Percentiles rank a stretch among this genome's conserved stretches.
phyloP scores from a whole-genome alignment of 2,797 vertebrate species.

The Macroramphosus scolopax region DNA sequence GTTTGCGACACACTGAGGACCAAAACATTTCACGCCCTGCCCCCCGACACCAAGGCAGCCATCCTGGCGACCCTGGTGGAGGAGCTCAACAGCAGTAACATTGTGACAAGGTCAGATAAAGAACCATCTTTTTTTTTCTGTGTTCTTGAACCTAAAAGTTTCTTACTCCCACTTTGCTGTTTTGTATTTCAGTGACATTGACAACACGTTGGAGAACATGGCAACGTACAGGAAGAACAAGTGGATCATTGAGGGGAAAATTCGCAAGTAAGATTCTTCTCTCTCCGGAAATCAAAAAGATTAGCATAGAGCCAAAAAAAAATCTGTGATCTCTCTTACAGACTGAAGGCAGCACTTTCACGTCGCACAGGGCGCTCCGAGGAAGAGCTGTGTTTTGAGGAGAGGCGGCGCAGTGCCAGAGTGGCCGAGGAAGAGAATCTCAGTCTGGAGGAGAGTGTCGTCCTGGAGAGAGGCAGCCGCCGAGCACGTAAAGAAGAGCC shows the following conservation, averaged over 20 bases:
- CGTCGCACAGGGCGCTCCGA: constrained; percentile 87
- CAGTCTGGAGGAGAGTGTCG: constrained; percentile 74
- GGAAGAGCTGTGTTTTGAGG: constrained; percentile 83
- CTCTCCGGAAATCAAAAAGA: too few relatives aligned
- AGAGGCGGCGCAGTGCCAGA: constrained; percentile 87
- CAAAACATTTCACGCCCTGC: constrained; percentile 90
- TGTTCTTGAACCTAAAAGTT: background rate
- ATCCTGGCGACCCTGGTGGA: constrained; percentile 90
- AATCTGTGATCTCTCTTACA: too few relatives aligned
- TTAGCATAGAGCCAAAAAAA: too few relatives aligned
- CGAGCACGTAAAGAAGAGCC: constrained; percentile 81
- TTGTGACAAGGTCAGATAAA: constrained; percentile 85
- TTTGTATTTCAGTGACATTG: constrained; percentile 85
- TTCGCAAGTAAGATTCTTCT: constrained; percentile 86
- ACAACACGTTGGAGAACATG: constrained; percentile 94
- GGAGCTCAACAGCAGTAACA: constrained; percentile 88
- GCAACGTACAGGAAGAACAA: constrained; percentile 91
- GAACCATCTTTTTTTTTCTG: background rate
- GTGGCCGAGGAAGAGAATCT: constrained; percentile 84
- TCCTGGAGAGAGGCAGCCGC: constrained; percentile 65
- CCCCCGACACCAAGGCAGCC: constrained; percentile 87
- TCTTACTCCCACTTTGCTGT: background rate
- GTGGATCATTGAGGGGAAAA: constrained; percentile 94
- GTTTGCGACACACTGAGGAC: constrained; percentile 87
- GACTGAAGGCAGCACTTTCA: constrained; percentile 87